Evolutionary conservation across 2,113 vertebrate genomes (phyloP), one percentile per base, ranked within the genome.

Genomic region (Rhynchomys soricoides): DNA sequence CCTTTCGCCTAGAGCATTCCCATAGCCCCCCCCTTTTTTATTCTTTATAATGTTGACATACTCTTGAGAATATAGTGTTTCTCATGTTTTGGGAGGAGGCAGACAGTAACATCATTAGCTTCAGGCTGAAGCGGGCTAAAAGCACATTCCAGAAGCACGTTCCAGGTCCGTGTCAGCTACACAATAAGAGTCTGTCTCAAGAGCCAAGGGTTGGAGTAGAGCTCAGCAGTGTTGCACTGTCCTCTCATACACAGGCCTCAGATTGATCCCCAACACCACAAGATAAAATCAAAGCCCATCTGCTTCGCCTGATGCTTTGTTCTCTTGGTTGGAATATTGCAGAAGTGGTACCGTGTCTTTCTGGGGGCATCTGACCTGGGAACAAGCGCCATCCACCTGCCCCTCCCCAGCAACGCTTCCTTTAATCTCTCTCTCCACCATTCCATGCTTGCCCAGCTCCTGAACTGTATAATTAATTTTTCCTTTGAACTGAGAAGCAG

Each of bases 401-500:
- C 55, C 66, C 29, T 71, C 45, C 13, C 50, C 52, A 57, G 55
- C 24, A 64, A 86, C n/a, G 26, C 24, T 34, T 45, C 29, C 77
- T 71, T 85, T 64, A 59, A 87, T 91, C 40, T 40, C 22, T 4
- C 57, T 66, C 66, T 12, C 66, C 78, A 37, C 16, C 40, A 11
- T 21, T 52, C 78, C 68, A 68, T 59, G 19, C 79, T 71, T 91
- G 78, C 43, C 83, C 86, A 52, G 17, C 82, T 83, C 74, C 68
- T 92, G 77, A 26, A 26, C 55, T 43, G 24, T 45, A 5, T 85
- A 89, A 91, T 91, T 94, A 52, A 11, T 71, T 79, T 66, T 29
- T 9, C 91, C 66, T 21, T 82, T 81, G 71, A 94, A 57, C n/a
- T 68, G 77, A 82, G 92, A 91, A 88, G 50, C 50, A 91, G 43